Evolutionary conservation across 2,888 invertebrate genomes (phyloP).

Genomic region (Disparrhopalites patrizii): DNA sequence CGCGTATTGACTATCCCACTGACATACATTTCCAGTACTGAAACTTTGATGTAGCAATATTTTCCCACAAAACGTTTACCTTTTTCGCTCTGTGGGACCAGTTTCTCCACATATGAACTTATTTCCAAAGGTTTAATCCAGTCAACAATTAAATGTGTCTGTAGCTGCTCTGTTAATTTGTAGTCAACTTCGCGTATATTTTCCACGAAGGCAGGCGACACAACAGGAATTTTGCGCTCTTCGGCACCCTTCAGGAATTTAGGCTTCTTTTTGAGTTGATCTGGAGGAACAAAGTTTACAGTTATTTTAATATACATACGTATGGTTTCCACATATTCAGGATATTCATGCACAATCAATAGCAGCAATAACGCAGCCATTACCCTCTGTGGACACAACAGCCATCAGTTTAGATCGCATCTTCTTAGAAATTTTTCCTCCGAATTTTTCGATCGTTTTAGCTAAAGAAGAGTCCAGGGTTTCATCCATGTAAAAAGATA

Average conservation of each 20-base stretch:
- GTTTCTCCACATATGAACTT: constrained; percentile 10
- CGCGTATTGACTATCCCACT: constrained; percentile 40
- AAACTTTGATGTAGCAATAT: neutral
- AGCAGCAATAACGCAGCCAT: neutral
- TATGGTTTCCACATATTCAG: no score
- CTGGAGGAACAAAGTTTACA: constrained; percentile 39
- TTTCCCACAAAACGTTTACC: neutral
- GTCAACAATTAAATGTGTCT: constrained; percentile 32
- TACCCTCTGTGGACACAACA: constrained; percentile 63
- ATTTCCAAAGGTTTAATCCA: constrained; percentile 32
- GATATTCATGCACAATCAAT: no score
- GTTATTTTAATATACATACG: no score
- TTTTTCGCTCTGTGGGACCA: no score
- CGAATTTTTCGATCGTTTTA: constrained; percentile 65
- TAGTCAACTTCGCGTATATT: constrained; percentile 43
- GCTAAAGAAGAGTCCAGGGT: constrained; percentile 63
- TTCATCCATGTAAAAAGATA: constrained; percentile 66
- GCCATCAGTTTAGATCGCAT: constrained; percentile 62
- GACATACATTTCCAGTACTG: neutral
- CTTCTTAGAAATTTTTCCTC: constrained; percentile 68
- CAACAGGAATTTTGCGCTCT: constrained; percentile 69
- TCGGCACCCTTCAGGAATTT: constrained; percentile 64
- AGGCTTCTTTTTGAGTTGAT: constrained; percentile 58
- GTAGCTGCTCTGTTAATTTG: constrained; percentile 35
- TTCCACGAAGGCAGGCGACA: constrained; percentile 71